Conservation (phyloP, 2,888 invertebrate species). For the Eilema caniola region DNA sequence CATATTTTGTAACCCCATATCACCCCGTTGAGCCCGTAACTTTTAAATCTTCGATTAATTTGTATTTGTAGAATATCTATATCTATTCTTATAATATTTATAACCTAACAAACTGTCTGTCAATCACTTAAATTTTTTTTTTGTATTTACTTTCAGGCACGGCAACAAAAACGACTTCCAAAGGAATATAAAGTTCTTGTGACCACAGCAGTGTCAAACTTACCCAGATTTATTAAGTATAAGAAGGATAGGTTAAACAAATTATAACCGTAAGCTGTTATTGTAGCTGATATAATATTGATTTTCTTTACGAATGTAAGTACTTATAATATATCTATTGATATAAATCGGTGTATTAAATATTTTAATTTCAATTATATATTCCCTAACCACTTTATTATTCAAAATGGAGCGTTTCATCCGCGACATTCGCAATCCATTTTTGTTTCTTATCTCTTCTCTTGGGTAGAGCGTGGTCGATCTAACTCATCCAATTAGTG, state of each 20-base stretch:
- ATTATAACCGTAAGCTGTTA: conserved; percentile 53
- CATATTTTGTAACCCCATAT: too few relatives aligned
- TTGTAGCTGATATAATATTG: conserved; percentile 31
- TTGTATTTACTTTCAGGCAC: conserved; percentile 84
- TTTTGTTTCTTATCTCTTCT: too few relatives aligned
- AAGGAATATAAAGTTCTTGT: conserved; percentile 91
- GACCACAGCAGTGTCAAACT: conserved; percentile 89
- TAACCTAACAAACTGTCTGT: too few relatives aligned
- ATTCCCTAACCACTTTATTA: not conserved
- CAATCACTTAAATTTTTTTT: not conserved
- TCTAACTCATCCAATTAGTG: too few relatives aligned
- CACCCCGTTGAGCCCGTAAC: too few relatives aligned
- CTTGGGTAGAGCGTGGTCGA: too few relatives aligned
- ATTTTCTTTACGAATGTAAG: conserved; percentile 30
- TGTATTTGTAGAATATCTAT: too few relatives aligned
- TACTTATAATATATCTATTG: conserved; percentile 24
- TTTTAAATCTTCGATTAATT: too few relatives aligned
- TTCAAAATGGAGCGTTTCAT: too few relatives aligned
- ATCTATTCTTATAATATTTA: too few relatives aligned
- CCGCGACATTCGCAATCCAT: not conserved
- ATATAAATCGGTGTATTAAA: conserved; percentile 14
- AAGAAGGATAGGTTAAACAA: conserved; percentile 82
- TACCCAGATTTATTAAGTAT: conserved; percentile 91
- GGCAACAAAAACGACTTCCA: conserved; percentile 88
- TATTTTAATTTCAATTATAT: not conserved